phyloP scores from a whole-genome alignment of 2,888 invertebrate genomes.

The Rosalia funebris region DNA sequence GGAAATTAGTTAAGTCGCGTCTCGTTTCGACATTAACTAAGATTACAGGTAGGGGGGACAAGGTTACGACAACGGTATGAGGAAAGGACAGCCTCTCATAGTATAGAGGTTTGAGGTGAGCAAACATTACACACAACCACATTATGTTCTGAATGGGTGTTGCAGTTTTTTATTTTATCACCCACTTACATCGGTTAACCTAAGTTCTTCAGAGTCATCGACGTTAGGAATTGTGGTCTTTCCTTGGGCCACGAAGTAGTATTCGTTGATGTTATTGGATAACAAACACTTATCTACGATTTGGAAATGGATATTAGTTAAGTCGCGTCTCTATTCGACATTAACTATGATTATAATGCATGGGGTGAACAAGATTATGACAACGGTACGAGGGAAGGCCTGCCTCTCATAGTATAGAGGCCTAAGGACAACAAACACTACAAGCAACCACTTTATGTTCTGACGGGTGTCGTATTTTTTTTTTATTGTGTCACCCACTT shows the following conservation, averaged over 20 bases:
- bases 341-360: background rate
- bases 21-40: slow-evolving; percentile 25
- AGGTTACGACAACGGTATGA: background rate
- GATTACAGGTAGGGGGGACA: background rate
- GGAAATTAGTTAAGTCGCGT: slow-evolving; percentile 22
- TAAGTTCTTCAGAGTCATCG: slow-evolving; percentile 95
- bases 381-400: background rate
- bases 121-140: slow-evolving; percentile 23
- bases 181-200: slow-evolving; percentile 85
- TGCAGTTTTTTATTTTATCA: slow-evolving; percentile 58
- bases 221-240: slow-evolving; percentile 95
- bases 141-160: slow-evolving; percentile 30
- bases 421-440: background rate
- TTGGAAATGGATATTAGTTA: slow-evolving; percentile 13
- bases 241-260: slow-evolving; percentile 96
- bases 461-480: slow-evolving; percentile 27
- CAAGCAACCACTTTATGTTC: slow-evolving; percentile 29
- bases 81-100: background rate
- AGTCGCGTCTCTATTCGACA: slow-evolving; percentile 29
- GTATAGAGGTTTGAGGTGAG: background rate
- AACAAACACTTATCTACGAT: slow-evolving; percentile 83
- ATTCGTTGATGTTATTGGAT: slow-evolving; percentile 90
- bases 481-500: slow-evolving; percentile 69
- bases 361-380: background rate
- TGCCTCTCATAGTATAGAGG: background rate